Base-by-base conservation (phyloP, 2,113 vertebrate species). In the Bufo bufo region DNA sequence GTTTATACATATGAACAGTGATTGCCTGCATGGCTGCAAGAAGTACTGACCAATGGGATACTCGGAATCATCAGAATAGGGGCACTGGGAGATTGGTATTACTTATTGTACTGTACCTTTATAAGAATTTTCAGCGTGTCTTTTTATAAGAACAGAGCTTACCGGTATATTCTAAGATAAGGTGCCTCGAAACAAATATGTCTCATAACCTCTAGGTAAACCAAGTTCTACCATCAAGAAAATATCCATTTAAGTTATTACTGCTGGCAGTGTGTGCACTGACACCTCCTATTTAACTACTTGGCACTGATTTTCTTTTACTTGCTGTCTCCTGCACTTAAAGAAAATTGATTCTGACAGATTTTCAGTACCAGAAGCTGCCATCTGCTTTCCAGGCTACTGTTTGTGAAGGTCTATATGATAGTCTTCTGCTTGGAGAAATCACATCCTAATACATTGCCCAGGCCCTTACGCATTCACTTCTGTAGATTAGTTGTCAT, bases 331-430 rank as follows among this genome's bases (percentile, higher is more conserved):
- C 17, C 66, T 74, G 56, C 56, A 58, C 83, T 85, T 14, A 33
- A 17, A 45, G 50, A 17, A 72, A 85, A 85, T 74, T 74, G 33
- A 43, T 74, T 74, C 14, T 85, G 83, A 85, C 69, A 74, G 58
- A 74, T 85, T 58, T 83, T 56, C 52, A 3, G 66, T 74, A 14
- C 16, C 74, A 19, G 58, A 72, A 56, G 58, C 69, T 72, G 66
- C 83, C 65, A 85, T 85, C 83, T 85, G 83, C 52, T 85, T 85
- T 85, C 50, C 83, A 74, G 69, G 69, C 66, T 85, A 71, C 63
- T 52, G 47, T 49, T 14, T 52, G 12, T 33, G 63, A 83, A 83
- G 63, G 63, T 66, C 63, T 83, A 19, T 54, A 83, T 69, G 45
- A 83, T 66, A 23, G 82, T 52, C 11, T 66, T 13, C 63, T 83